These are phyloP conservation scores for Echinops telfairi DNA, from an alignment of 2,113 vertebrate species.

Conservation along the genomic window DNA sequence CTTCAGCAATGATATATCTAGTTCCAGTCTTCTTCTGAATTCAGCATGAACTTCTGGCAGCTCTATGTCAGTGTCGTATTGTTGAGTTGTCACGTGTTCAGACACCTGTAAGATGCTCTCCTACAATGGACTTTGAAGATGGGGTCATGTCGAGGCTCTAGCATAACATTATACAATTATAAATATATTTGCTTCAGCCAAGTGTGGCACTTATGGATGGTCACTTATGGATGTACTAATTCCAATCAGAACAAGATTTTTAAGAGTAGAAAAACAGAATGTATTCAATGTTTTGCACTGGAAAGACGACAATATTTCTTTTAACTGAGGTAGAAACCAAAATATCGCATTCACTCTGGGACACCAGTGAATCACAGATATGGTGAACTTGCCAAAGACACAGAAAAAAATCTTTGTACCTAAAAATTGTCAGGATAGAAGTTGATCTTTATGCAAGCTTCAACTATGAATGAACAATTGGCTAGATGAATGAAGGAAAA, in stretches of 20 bases:
- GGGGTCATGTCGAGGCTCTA: conserved; percentile 34
- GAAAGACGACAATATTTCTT: conserved; percentile 73
- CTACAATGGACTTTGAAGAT: conserved; percentile 32
- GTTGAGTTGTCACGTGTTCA: not conserved
- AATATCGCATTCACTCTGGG: conserved; percentile 73
- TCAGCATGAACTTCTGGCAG: too few species aligned
- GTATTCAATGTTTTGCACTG: conserved; percentile 60
- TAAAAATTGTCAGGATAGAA: conserved; percentile 63
- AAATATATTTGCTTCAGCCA: conserved; percentile 62
- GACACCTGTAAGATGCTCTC: not conserved
- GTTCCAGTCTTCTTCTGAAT: too few species aligned
- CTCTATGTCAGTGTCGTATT: not conserved
- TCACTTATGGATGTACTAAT: conserved; percentile 67
- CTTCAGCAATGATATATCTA: too few species aligned
- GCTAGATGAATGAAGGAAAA: too few species aligned
- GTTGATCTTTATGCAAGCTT: conserved; percentile 39
- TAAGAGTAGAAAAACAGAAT: conserved; percentile 59
- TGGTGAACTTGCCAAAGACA: conserved; percentile 75
- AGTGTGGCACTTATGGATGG: conserved; percentile 44
- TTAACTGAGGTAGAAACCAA: conserved; percentile 76
- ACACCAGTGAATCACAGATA: conserved; percentile 78
- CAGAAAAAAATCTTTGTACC: conserved; percentile 66
- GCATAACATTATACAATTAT: conserved; percentile 44
- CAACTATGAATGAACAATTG: conserved; percentile 9
- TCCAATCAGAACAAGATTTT: conserved; percentile 72